Conservation (phyloP, 2,113 vertebrate species). For the Seriola quinqueradiata region DNA sequence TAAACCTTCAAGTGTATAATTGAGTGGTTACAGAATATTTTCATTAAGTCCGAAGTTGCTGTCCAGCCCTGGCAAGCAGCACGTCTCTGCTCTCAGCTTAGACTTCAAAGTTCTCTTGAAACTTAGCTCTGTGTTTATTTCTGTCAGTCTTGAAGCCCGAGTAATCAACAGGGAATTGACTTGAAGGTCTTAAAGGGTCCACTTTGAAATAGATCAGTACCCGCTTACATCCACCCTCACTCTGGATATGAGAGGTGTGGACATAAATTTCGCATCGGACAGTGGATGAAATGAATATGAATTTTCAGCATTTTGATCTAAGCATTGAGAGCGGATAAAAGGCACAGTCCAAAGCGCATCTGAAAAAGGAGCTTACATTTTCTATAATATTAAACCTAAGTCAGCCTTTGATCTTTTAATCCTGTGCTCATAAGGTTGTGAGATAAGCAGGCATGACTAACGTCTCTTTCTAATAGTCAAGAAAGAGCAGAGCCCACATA, state of each 20-base stretch:
- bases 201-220: slow-evolving; percentile 78
- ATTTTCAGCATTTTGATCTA: slow-evolving; percentile 81
- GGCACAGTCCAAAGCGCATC: slow-evolving; percentile 81
- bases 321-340: slow-evolving; percentile 80
- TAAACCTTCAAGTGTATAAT: slow-evolving; percentile 67
- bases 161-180: slow-evolving; percentile 75
- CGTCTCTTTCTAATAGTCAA: slow-evolving; percentile 93
- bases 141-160: slow-evolving; percentile 62
- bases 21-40: slow-evolving; percentile 73
- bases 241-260: slow-evolving; percentile 73
- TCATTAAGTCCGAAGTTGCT: slow-evolving; percentile 67
- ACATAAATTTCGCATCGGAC: slow-evolving; percentile 76
- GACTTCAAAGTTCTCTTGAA: slow-evolving; percentile 75
- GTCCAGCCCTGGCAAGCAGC: slow-evolving; percentile 53
- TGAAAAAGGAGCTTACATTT: slow-evolving; percentile 89
- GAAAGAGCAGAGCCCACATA: slow-evolving; percentile 88
- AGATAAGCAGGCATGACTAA: slow-evolving; percentile 96
- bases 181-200: slow-evolving; percentile 74
- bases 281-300: slow-evolving; percentile 80
- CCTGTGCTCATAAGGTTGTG: slow-evolving; percentile 95
- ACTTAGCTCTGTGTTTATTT: slow-evolving; percentile 71
- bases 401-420: slow-evolving; percentile 99
- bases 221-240: slow-evolving; percentile 52
- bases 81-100: slow-evolving; percentile 54
- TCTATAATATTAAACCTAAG: slow-evolving; percentile 93